Conservation (phyloP, 2,797 vertebrate species). For the Neomorphus geoffroyi region DNA sequence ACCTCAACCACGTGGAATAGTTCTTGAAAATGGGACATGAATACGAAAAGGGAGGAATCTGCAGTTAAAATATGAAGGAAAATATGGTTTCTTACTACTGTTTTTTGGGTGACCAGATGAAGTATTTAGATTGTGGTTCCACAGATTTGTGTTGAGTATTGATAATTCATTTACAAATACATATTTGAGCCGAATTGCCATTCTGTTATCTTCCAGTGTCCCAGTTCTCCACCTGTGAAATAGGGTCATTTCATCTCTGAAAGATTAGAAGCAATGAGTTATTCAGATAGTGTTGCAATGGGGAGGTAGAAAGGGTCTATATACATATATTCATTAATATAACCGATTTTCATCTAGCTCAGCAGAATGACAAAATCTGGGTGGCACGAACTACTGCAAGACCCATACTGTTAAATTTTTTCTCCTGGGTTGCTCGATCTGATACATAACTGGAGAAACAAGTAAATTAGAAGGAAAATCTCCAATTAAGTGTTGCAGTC, state of each 20-base stretch:
- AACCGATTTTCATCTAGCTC: neutral
- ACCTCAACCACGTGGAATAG: neutral
- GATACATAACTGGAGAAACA: neutral
- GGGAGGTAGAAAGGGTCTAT: neutral
- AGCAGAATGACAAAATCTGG: neutral
- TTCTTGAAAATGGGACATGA: neutral
- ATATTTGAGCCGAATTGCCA: neutral
- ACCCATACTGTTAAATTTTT: neutral
- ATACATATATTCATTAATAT: neutral
- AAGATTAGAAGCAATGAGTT: neutral
- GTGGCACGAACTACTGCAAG: neutral
- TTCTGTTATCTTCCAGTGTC: neutral
- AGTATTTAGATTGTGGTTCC: neutral
- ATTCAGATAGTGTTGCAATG: neutral
- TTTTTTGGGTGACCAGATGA: neutral
- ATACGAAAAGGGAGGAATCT: neutral
- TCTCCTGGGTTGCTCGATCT: neutral
- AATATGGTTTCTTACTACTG: neutral
- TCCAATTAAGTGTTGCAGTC: neutral
- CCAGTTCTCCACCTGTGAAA: neutral
- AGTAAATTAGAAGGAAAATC: neutral
- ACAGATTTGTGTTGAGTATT: neutral
- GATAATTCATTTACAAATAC: neutral
- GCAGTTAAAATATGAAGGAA: neutral
- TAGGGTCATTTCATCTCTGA: neutral